Evolutionary conservation across 1,140 invertebrate species (phyloP).

Genomic region (Rhagoletis zephyria): DNA sequence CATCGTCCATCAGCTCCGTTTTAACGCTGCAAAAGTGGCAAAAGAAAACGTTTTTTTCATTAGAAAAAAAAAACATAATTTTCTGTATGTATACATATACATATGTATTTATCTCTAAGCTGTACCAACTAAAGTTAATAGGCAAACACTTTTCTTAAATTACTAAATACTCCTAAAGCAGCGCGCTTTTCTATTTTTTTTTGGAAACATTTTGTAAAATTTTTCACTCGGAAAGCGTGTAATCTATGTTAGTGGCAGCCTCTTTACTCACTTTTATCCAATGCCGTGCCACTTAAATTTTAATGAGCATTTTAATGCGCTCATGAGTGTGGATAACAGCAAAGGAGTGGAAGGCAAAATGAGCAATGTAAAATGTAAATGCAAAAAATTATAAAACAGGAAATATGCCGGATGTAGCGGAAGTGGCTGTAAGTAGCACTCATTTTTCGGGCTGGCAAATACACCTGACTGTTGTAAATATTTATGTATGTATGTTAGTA

Average conservation of each 20-base stretch:
- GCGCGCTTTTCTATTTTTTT: neutral
- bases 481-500: neutral
- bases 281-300: slow-evolving; percentile 26
- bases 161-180: neutral
- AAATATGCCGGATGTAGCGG: neutral
- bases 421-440: slow-evolving; percentile 2
- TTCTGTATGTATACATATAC: neutral
- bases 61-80: neutral
- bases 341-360: slow-evolving; percentile 32
- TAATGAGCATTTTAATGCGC: slow-evolving; percentile 48
- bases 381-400: neutral
- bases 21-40: slow-evolving; percentile 77
- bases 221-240: neutral
- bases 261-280: neutral
- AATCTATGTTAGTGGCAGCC: neutral
- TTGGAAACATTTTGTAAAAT: neutral
- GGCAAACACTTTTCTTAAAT: slow-evolving; percentile 12
- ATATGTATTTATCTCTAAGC: neutral
- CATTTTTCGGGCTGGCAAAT: neutral
- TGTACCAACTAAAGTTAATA: slow-evolving; percentile 35
- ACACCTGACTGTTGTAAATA: neutral
- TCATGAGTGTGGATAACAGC: slow-evolving; percentile 2
- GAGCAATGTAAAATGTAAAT: slow-evolving; percentile 23
- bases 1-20: slow-evolving; percentile 83
- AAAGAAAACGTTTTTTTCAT: neutral